These are phyloP conservation scores for Carcina quercana DNA, from an alignment of 2,888 invertebrate genomes.

Conservation along the genomic window DNA sequence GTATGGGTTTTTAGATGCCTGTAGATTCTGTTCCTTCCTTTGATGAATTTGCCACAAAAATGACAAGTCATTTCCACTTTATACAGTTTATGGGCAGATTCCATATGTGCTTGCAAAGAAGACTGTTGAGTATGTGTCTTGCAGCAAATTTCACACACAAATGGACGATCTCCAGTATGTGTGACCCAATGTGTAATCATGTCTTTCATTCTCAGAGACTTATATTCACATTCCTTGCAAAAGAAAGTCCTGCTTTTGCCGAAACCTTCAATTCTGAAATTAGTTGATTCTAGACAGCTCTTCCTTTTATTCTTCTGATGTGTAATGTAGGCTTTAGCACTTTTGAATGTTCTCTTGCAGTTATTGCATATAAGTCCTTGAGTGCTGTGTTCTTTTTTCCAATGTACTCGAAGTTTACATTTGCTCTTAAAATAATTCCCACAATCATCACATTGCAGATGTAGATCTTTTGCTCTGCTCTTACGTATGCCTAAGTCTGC, in stretches of 20 bases:
- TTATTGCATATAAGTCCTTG: conserved; percentile 23
- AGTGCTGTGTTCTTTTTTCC: conserved; percentile 28
- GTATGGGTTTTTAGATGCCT: conserved; percentile 39
- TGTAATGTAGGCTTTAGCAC: conserved; percentile 29
- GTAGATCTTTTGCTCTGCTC: conserved; percentile 27
- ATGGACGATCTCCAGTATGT: conserved; percentile 48
- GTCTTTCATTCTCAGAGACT: conserved; percentile 35
- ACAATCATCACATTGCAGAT: conserved; percentile 39
- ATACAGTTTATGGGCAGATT: conserved; percentile 35
- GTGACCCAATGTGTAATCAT: conserved; percentile 35
- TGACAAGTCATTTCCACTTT: conserved; percentile 41
- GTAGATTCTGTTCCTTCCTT: conserved; percentile 37
- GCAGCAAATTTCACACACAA: conserved; percentile 37
- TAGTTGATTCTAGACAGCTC: conserved; percentile 25
- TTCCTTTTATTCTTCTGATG: conserved; percentile 25
- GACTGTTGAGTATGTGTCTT: conserved; percentile 41
- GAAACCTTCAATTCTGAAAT: conserved; percentile 33
- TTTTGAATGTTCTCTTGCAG: conserved; percentile 35
- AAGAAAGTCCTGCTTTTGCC: conserved; percentile 34
- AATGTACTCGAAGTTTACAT: conserved; percentile 34
- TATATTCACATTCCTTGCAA: conserved; percentile 43
- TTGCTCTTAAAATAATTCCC: conserved; percentile 29
- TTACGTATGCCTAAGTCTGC: conserved; percentile 11
- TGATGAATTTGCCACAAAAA: conserved; percentile 44
- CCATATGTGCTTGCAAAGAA: conserved; percentile 41